Base-by-base conservation (phyloP, 2,113 vertebrate genomes). In the Ranitomeya variabilis region DNA sequence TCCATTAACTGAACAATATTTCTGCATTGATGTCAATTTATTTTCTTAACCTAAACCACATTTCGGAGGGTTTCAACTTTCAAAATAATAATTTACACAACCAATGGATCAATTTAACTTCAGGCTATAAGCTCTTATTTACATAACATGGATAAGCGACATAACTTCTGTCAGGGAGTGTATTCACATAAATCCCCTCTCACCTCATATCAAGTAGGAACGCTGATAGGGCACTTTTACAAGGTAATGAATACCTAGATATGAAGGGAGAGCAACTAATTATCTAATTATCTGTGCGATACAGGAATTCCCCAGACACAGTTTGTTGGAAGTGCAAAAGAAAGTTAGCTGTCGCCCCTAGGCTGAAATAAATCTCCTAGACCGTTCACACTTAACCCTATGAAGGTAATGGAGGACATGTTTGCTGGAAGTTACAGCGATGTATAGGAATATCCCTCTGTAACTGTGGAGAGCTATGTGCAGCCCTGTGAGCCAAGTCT, bases 281-380 rank as follows among this genome's bases (percentile, higher is more conserved):
- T 81, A 26, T 67, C 81, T 83, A 67, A 83, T 83, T 83, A 83
- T 66, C 62, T 54, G 62, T 16, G 16, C 14, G 7, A 66, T 83
- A 54, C 31, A n/a, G 15, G 21, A 45, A 64, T 62, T 37, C 81
- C 45, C 62, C 37, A 66, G 81, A 52, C 45, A 14, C 11, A 14
- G 80, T 51, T 83, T 54, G 62, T 51, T 51, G 62, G 80, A 66
- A 66, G 31, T 83, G 60, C 26, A 18, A 19, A 19, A 26, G 37
- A 11, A 62, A 66, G 12, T 26, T 6, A 64, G 59, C 18, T 51
- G 12, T 54, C 11, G 31, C 37, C 80, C 64, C 45, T 19, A 19
- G 62, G 81, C 62, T 14, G 21, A 67, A 45, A 54, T 3, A 23
- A 21, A 23, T 4, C 18, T 67, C 37, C 81, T 9, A 66, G 51